phyloP scores from a whole-genome alignment of 2,113 vertebrate species.

The Bagarius yarrelli region DNA sequence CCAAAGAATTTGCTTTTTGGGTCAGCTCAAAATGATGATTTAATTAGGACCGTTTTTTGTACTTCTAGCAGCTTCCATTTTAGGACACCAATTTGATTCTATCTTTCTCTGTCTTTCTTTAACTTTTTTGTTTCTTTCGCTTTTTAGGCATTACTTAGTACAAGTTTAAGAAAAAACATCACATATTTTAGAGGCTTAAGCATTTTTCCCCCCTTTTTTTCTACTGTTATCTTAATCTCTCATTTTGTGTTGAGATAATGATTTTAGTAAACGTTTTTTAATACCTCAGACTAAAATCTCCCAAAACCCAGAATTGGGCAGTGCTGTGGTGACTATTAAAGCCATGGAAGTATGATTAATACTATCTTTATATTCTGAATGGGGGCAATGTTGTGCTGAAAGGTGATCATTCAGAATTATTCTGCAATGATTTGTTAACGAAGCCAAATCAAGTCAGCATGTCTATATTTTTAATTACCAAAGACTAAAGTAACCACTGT shows the following conservation, averaged over 20 bases:
- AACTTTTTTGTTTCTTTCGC: too few species aligned
- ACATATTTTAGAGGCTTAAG: not conserved
- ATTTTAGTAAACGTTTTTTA: not conserved
- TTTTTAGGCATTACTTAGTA: too few species aligned
- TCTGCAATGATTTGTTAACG: too few species aligned
- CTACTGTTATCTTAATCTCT: too few species aligned
- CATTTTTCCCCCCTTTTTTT: not conserved
- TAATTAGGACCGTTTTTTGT: constrained; percentile 52
- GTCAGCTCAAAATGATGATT: constrained; percentile 44
- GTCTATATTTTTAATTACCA: too few species aligned
- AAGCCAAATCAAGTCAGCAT: too few species aligned
- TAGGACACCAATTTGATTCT: constrained; percentile 30
- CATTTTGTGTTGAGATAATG: not conserved
- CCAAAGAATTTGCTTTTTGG: constrained; percentile 38
- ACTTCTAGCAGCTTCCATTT: constrained; percentile 43
- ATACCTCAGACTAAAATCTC: not conserved
- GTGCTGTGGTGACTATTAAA: not conserved
- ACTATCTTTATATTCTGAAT: not conserved
- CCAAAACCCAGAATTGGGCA: not conserved
- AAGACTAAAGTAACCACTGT: too few species aligned
- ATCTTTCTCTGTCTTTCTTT: constrained; percentile 1
- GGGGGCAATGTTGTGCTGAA: not conserved
- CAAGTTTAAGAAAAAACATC: not conserved
- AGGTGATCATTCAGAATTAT: not conserved
- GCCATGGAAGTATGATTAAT: not conserved